Percentiles rank a stretch among this genome's conserved stretches.
Conservation (phyloP, 2,113 vertebrate genomes). For the Gasterosteus nipponicus region DNA sequence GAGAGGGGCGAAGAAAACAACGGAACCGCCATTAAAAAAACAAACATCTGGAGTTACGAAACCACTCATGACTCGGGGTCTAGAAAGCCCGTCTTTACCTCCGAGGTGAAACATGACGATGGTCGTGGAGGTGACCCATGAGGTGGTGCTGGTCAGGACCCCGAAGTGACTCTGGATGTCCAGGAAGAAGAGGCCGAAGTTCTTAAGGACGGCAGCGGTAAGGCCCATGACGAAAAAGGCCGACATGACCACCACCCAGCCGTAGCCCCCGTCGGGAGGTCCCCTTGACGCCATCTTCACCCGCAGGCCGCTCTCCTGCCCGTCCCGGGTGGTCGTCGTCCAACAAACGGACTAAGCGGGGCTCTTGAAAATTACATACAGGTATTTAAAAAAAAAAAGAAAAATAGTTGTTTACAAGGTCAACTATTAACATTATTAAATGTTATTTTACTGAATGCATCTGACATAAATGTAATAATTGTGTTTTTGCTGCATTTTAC, state of each 20-base stretch:
- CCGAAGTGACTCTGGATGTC: constrained; percentile 82
- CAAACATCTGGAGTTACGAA: neutral
- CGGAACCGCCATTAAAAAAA: neutral
- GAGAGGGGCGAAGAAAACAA: constrained; percentile 4
- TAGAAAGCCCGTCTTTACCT: constrained; percentile 59
- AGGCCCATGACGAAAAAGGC: constrained; percentile 82
- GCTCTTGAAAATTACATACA: constrained; percentile 19
- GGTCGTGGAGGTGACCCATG: constrained; percentile 82
- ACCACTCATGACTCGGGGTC: no score
- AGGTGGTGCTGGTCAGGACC: constrained; percentile 79
- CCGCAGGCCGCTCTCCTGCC: constrained; percentile 12
- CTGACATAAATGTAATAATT: no score
- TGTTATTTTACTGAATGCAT: no score
- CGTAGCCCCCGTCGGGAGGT: constrained; percentile 79
- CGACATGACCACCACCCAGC: constrained; percentile 82
- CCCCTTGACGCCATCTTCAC: constrained; percentile 40
- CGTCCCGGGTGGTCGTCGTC: neutral
- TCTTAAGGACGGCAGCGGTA: constrained; percentile 79
- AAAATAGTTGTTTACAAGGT: neutral
- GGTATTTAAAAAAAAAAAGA: neutral
- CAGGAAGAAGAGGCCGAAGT: constrained; percentile 83
- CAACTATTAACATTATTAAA: no score
- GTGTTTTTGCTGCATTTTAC: no score
- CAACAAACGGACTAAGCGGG: neutral
- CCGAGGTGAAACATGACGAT: constrained; percentile 81